Evolutionary conservation across 2,888 invertebrate genomes (phyloP), one percentile per base, ranked within the genome.

Genomic region (Phaonia tiefii): DNA sequence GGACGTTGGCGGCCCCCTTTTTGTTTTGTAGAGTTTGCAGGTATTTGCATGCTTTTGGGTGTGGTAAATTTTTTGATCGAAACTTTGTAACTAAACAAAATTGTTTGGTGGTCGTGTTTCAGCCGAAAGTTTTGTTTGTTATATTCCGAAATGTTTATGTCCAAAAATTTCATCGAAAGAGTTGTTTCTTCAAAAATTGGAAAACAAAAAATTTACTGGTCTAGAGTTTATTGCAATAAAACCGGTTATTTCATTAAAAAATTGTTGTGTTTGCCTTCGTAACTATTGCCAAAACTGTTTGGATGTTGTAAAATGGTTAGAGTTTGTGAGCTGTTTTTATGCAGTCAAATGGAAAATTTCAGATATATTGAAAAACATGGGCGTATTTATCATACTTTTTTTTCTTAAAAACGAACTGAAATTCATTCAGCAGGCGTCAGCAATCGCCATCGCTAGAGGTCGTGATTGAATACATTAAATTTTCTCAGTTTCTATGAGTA

Each of bases 1-100:
- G 96, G 96, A 96, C 96, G 96, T 95, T 94, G 93, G 93, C 94
- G 96, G 96, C 96, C 96, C 96, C 95, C 65, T 72, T 75, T 85
- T 76, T 91, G 91, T 91, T 83, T 80, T 83, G 79, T 81, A 80
- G 83, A 80, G 83, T 80, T 82, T 84, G 78, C 83, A 81, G 75
- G 75, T 44, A 80, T 67, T 80, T 83, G 76, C 71, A 77, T 83
- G 72, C 70, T 84, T 78, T 80, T 83, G 83, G 31, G 8, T 85
- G 39, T 31, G 71, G 79, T 83, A 80, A 77, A 83, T 83, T 77
- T 79, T 77, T 79, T 80, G 80, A 81, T 83, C 83, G 83, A 80
- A 83, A 73, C 46, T 84, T 58, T 74, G 39, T 51, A 76, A 76
- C 75, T 75, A 63, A 79, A 83, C 82, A 82, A 13, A 79, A 75